Conservation (phyloP, 2,797 vertebrate species). For the Sitta carolinensis region DNA sequence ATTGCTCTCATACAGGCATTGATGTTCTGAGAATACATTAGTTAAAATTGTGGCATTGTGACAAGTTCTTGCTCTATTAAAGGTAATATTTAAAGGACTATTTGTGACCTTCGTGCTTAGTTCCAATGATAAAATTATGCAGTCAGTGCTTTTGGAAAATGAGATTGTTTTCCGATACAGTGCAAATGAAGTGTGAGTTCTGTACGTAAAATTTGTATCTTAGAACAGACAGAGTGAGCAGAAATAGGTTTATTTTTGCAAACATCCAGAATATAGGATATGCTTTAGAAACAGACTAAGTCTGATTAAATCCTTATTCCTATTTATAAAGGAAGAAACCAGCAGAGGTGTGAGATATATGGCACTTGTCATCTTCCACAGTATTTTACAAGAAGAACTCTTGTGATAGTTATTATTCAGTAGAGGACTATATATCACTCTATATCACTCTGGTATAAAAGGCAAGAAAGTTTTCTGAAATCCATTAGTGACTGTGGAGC, state of each 20-base stretch:
- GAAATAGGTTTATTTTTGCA: not conserved
- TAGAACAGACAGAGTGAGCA: not conserved
- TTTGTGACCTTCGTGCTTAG: not conserved
- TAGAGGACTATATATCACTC: not conserved
- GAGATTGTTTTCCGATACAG: not conserved
- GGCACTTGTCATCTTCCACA: not conserved
- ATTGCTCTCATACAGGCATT: not conserved
- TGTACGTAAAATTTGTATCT: conserved; percentile 9
- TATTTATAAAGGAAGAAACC: not conserved
- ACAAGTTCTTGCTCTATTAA: not conserved
- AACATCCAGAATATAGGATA: not conserved
- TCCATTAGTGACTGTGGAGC: not conserved
- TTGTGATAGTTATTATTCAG: not conserved
- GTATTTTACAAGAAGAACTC: not conserved
- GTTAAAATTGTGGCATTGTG: not conserved
- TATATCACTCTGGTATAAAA: not conserved
- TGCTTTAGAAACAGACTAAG: conserved; percentile 1
- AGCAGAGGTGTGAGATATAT: not conserved
- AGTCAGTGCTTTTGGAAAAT: not conserved
- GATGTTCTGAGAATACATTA: not conserved
- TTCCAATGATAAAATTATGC: not conserved
- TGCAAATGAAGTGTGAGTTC: not conserved
- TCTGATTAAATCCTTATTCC: not conserved
- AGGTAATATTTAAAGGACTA: not conserved
- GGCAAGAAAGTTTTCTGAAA: not conserved